A percentile compares a stretch with the other conserved stretches of the same genome.
These are phyloP conservation scores for Dissostichus mawsoni DNA, from an alignment of 2,113 vertebrate genomes.

Conservation along the genomic window DNA sequence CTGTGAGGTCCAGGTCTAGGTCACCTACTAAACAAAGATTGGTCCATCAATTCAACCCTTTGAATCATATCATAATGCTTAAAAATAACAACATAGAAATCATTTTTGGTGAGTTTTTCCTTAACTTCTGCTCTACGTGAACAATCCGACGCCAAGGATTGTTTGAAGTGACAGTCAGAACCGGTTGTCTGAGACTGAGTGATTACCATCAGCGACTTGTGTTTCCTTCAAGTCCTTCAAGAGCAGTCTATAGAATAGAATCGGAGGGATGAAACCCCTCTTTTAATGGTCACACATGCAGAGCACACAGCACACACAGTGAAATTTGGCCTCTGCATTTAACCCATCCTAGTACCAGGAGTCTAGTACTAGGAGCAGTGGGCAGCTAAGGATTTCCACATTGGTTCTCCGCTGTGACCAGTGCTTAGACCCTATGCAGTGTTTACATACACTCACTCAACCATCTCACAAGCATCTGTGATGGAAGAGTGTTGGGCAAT, in stretches of 20 bases:
- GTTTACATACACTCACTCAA: constrained; percentile 78
- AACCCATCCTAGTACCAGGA: too few relatives aligned
- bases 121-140: not conserved
- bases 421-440: constrained; percentile 48
- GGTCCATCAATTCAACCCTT: too few relatives aligned
- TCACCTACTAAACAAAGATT: too few relatives aligned
- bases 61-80: not conserved
- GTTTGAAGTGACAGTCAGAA: constrained; percentile 56
- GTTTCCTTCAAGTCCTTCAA: constrained; percentile 66
- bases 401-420: constrained; percentile 50
- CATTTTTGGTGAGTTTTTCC: not conserved
- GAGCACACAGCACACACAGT: too few relatives aligned
- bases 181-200: constrained; percentile 40
- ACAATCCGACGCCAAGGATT: not conserved
- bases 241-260: constrained; percentile 15
- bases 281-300: too few relatives aligned
- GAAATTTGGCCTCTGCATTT: too few relatives aligned
- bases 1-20: not conserved
- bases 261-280: too few relatives aligned
- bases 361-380: too few relatives aligned
- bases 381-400: constrained; percentile 56
- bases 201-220: constrained; percentile 49
- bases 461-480: constrained; percentile 65
- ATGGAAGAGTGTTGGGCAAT: constrained; percentile 72
- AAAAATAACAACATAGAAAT: constrained; percentile 13